Evolutionary conservation across 2,113 vertebrate genomes (phyloP).

Genomic region (Saguinus midas): DNA sequence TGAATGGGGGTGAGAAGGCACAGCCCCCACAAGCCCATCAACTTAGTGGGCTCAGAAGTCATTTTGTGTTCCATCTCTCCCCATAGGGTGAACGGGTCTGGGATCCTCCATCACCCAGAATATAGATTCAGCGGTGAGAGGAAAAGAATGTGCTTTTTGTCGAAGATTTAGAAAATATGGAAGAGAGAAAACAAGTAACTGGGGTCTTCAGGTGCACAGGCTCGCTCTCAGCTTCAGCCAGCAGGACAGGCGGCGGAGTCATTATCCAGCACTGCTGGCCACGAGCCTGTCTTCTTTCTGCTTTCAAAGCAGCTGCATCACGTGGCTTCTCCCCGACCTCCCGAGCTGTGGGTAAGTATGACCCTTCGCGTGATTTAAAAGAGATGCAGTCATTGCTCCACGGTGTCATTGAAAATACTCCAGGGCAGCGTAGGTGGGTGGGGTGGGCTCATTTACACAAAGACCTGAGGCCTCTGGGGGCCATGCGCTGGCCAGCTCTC

Average conservation of each 20-base stretch:
- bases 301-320: background rate
- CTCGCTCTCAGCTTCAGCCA: background rate
- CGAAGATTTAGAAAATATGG: background rate
- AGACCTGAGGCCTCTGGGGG: background rate
- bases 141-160: background rate
- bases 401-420: background rate
- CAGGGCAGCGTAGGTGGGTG: accelerated
- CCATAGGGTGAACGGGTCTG: too few species aligned
- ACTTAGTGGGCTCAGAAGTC: background rate
- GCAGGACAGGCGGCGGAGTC: background rate
- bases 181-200: background rate
- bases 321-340: background rate
- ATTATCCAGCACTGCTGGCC: background rate
- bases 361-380: background rate
- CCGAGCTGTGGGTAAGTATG: background rate
- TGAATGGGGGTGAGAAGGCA: background rate
- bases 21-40: background rate
- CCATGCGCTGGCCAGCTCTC: accelerated
- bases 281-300: background rate
- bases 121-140: background rate
- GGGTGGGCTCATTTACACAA: background rate
- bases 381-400: background rate
- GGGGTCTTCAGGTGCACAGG: background rate
- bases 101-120: background rate
- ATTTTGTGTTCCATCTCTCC: background rate